phyloP scores from a whole-genome alignment of 1,140 invertebrate genomes.

The Papilio polytes region DNA sequence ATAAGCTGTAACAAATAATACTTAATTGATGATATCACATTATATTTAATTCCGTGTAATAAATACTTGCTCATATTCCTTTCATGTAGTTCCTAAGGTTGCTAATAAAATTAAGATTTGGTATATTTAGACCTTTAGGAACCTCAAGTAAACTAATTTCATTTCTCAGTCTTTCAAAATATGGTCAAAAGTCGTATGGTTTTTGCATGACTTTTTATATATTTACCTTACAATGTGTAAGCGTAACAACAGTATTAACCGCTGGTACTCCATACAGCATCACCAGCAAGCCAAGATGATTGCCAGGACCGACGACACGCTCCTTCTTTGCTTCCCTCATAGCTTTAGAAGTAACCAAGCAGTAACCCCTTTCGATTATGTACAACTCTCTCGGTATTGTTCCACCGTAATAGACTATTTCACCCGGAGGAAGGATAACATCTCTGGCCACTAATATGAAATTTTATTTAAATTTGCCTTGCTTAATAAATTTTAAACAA shows the following conservation, averaged over 20 bases:
- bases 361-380: conserved; percentile 79
- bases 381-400: conserved; percentile 75
- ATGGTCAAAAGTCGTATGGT: neutral
- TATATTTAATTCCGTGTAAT: neutral
- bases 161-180: neutral
- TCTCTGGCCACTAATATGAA: conserved; percentile 64
- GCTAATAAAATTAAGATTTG: neutral
- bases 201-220: neutral
- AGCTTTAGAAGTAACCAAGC: conserved; percentile 66
- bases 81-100: no score
- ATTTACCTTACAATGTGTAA: conserved; percentile 79
- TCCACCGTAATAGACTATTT: conserved; percentile 78
- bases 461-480: no score
- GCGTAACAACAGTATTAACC: conserved; percentile 70
- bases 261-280: conserved; percentile 75
- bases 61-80: no score
- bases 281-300: conserved; percentile 72
- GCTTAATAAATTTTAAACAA: no score
- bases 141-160: no score
- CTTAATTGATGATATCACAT: conserved; percentile 7
- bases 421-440: conserved; percentile 77
- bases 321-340: conserved; percentile 62
- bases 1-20: conserved; percentile 63
- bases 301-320: conserved; percentile 70
- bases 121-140: no score